phyloP scores from a whole-genome alignment of 2,113 vertebrate genomes.

The Perca flavescens region DNA sequence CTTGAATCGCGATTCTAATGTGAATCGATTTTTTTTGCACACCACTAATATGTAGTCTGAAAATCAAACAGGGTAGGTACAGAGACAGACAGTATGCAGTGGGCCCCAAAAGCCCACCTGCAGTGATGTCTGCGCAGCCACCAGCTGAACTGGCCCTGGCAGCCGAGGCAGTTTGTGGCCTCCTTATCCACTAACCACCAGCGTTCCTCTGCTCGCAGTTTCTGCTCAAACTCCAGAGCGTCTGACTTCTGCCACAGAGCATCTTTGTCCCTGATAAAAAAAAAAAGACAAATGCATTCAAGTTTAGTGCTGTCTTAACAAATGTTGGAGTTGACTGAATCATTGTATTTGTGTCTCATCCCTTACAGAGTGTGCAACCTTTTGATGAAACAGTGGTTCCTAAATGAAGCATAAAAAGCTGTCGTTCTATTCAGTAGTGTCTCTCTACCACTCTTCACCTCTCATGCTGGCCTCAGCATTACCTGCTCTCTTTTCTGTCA shows the following conservation, averaged over 20 bases:
- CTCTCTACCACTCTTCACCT: constrained; percentile 1
- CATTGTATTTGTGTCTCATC: constrained; percentile 11
- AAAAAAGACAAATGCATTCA: not conserved
- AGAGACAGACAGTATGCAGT: not conserved
- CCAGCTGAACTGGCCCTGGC: constrained; percentile 94
- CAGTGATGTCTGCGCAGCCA: constrained; percentile 95
- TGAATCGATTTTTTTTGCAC: no score
- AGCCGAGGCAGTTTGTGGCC: constrained; percentile 88
- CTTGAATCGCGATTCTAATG: not conserved
- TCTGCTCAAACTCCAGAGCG: constrained; percentile 97
- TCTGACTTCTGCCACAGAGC: constrained; percentile 97
- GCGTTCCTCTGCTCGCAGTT: constrained; percentile 90
- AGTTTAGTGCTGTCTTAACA: not conserved
- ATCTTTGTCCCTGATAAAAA: constrained; percentile 92
- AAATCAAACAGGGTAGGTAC: not conserved
- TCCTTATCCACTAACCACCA: constrained; percentile 90
- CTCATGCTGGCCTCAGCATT: not conserved
- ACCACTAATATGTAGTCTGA: not conserved
- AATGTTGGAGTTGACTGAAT: constrained; percentile 19
- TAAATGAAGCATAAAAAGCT: constrained; percentile 19
- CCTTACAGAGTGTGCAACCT: not conserved
- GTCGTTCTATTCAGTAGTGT: not conserved
- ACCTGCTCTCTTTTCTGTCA: constrained; percentile 5
- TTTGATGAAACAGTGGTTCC: not conserved
- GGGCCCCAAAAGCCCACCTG: constrained; percentile 84